phyloP scores from a whole-genome alignment of 1,140 invertebrate genomes.

The Temnothorax nylanderi region DNA sequence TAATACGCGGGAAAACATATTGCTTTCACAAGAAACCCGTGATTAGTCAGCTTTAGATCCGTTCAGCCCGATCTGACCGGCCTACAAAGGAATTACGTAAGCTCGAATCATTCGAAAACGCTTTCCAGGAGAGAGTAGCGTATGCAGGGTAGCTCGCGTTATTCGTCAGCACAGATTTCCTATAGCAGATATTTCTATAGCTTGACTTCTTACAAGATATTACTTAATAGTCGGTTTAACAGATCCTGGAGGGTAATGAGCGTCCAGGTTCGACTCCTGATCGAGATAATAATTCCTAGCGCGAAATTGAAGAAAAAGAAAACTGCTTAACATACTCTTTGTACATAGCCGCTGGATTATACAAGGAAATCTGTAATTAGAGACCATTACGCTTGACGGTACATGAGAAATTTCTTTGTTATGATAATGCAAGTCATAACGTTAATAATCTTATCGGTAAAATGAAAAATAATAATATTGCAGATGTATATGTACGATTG shows the following conservation, averaged over 20 bases:
- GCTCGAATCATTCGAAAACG: slow-evolving; percentile 24
- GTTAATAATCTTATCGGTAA: slow-evolving; percentile 18
- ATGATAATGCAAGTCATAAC: slow-evolving; percentile 18
- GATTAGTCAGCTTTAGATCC: slow-evolving; percentile 63
- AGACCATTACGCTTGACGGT: background rate
- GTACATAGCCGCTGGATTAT: background rate
- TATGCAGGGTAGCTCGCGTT: slow-evolving; percentile 3
- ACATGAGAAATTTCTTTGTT: slow-evolving; percentile 9
- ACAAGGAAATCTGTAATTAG: slow-evolving; percentile 21
- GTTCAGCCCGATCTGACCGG: background rate
- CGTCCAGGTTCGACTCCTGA: background rate
- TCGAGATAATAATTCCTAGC: slow-evolving; percentile 1
- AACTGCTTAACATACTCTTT: slow-evolving; percentile 12
- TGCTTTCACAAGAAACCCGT: slow-evolving; percentile 58
- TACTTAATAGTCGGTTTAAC: background rate
- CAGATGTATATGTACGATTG: background rate
- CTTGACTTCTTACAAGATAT: background rate
- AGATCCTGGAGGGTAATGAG: background rate
- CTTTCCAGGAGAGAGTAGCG: slow-evolving; percentile 13
- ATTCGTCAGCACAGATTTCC: background rate
- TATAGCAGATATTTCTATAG: background rate
- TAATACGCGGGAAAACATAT: slow-evolving; percentile 45
- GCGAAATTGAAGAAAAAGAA: background rate
- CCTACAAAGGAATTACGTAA: slow-evolving; percentile 33
- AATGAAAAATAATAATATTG: slow-evolving; percentile 1